Evolutionary conservation across 2,797 vertebrate species (phyloP), one percentile per base, ranked within the genome.

Genomic region (Typhlichthys eigenmanni): DNA sequence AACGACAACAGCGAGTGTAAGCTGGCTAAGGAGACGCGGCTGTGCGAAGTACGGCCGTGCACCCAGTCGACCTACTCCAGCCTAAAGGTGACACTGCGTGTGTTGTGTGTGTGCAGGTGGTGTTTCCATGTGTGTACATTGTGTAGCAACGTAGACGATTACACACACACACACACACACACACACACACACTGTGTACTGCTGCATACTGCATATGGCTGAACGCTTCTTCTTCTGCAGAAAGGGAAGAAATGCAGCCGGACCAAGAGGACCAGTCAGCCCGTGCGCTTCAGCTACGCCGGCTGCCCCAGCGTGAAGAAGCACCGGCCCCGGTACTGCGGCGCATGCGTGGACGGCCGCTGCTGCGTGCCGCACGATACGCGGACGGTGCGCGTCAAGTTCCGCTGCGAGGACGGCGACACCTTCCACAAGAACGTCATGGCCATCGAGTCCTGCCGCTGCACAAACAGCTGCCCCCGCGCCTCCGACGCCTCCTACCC

Each of bases 361-460:
- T 99, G 98, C 94, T 99, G 98, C 76, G 95, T 92, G 0, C 97
- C 98, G 13, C 95, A 95, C 66, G 94, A 95, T 88, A 98, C 95
- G 87, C 93, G 95, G 86, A 98, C 97, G 67, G 94, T 98, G 87
- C 95, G 94, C 61, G 95, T 98, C 88, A 92, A 94, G 71, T 99
- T 99, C 93, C 95, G 91, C 74, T 99, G 98, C 0, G 95, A 98
- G 3, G 98, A 98, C 0, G 95, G 97, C 11, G 97, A 99, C 89
- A 94, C 91, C 85, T 98, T 99, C 91, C 95, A 93, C 89, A 99
- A 98, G 92, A 98, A 95, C 1, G 89, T 97, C 80, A 99, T 99
- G 97, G 94, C 96, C 95, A 98, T 99, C 69, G 95, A 98, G 92
- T 96, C 96, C 82, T 99, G 98, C 93, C 94, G 94, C 75, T 99